Evolutionary conservation across 2,797 vertebrate genomes (phyloP).

Genomic region (Toxotes lorentzi): DNA sequence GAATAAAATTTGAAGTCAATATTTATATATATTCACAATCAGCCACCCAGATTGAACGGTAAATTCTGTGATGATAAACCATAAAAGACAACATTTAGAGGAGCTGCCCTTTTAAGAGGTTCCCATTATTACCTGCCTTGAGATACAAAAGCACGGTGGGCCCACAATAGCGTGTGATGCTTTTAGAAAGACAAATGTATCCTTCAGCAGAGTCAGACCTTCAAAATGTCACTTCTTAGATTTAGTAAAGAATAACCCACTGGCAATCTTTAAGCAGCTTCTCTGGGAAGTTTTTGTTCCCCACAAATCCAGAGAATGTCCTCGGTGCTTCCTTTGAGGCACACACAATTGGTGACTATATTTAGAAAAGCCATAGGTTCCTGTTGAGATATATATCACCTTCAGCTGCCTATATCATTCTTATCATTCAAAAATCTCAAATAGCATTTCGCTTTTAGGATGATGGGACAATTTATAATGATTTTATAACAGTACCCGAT

Average conservation of each 20-base stretch:
- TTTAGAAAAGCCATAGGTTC: conserved; percentile 29
- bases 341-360: conserved; percentile 42
- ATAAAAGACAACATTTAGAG: neutral
- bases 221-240: conserved; percentile 73
- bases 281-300: conserved; percentile 54
- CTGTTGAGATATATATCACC: conserved; percentile 46
- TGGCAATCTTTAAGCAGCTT: conserved; percentile 58
- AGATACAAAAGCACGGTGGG: conserved; percentile 19
- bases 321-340: conserved; percentile 51
- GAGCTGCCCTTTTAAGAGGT: conserved; percentile 19
- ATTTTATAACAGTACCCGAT: conserved; percentile 14
- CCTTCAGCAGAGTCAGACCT: conserved; percentile 68
- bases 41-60: neutral
- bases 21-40: neutral
- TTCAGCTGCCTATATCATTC: conserved; percentile 32
- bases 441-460: neutral
- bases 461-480: neutral
- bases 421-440: neutral
- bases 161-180: conserved; percentile 10
- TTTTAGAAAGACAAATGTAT: conserved; percentile 65
- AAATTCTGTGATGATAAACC: conserved; percentile 29
- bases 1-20: neutral
- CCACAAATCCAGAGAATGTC: conserved; percentile 65
- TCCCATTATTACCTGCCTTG: conserved; percentile 34
- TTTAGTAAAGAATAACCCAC: conserved; percentile 66